These are phyloP conservation scores for Mus caroli DNA, from an alignment of 2,797 vertebrate genomes.

Conservation along the genomic window DNA sequence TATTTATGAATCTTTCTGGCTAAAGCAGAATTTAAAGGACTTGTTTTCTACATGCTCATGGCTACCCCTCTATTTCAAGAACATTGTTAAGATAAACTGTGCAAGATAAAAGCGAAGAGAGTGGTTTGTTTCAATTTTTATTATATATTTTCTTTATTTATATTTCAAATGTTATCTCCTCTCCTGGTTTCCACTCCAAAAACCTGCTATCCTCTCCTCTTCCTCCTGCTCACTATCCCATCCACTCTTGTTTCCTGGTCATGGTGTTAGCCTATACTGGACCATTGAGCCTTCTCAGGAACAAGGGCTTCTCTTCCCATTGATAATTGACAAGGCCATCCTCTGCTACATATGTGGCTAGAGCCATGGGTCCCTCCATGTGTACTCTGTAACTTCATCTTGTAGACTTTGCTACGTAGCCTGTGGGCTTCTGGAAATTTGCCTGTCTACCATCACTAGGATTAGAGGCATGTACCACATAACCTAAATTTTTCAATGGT, in stretches of 20 bases:
- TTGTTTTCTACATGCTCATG: constrained; percentile 45
- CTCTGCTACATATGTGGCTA: too few species aligned
- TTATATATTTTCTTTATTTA: too few species aligned
- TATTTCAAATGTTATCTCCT: too few species aligned
- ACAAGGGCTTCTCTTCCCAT: too few species aligned
- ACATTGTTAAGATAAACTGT: constrained; percentile 17
- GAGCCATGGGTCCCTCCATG: too few species aligned
- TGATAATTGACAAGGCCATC: too few species aligned
- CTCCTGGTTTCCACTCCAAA: too few species aligned
- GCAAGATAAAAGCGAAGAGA: not conserved
- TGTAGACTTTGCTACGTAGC: not conserved
- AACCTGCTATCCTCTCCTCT: too few species aligned
- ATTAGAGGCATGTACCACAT: not conserved
- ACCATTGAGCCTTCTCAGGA: too few species aligned
- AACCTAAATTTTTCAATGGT: not conserved
- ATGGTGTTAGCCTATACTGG: too few species aligned
- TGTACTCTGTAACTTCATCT: not conserved
- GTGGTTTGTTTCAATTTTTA: not conserved
- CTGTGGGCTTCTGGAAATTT: not conserved
- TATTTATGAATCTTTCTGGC: constrained; percentile 71
- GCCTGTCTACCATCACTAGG: not conserved
- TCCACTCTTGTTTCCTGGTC: too few species aligned
- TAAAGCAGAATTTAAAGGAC: constrained; percentile 71
- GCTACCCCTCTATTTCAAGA: constrained; percentile 61
- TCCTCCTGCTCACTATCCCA: too few species aligned